Conservation (phyloP, 2,113 vertebrate species). For the Bufo bufo region DNA sequence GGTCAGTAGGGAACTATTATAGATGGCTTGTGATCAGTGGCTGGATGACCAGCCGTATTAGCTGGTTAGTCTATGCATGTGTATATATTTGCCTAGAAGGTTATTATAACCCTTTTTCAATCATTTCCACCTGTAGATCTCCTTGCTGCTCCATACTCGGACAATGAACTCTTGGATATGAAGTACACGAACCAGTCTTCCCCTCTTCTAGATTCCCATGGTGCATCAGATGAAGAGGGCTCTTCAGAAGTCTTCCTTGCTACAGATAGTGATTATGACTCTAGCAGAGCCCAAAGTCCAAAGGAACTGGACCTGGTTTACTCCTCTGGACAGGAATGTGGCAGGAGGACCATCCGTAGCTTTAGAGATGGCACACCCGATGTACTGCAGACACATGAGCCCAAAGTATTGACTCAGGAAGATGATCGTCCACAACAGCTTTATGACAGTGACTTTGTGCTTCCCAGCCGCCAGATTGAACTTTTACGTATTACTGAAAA, state of each 20-base stretch:
- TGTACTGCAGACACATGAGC: slow-evolving; percentile 80
- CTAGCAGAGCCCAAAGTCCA: slow-evolving; percentile 84
- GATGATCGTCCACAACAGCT: slow-evolving; percentile 68
- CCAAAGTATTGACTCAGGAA: slow-evolving; percentile 54
- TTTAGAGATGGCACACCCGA: slow-evolving; percentile 79
- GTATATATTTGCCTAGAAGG: neutral
- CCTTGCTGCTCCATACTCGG: slow-evolving; percentile 38
- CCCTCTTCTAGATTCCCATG: slow-evolving; percentile 71
- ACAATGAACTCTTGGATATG: slow-evolving; percentile 50
- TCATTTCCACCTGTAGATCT: slow-evolving; percentile 37
- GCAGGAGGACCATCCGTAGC: slow-evolving; percentile 65
- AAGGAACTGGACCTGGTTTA: slow-evolving; percentile 84
- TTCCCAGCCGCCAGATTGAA: slow-evolving; percentile 88
- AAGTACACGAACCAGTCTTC: slow-evolving; percentile 53
- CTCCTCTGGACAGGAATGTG: slow-evolving; percentile 70
- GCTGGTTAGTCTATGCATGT: too few species aligned
- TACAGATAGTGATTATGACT: slow-evolving; percentile 87
- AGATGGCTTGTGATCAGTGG: neutral
- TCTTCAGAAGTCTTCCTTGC: slow-evolving; percentile 90
- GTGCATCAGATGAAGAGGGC: slow-evolving; percentile 84
- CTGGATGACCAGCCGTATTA: neutral
- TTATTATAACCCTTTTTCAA: neutral
- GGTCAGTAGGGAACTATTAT: slow-evolving; percentile 64
- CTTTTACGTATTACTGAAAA: slow-evolving; percentile 88
- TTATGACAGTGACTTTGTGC: slow-evolving; percentile 88